Evolutionary conservation across 1,140 invertebrate genomes (phyloP), one percentile per base, ranked within the genome.

Genomic region (Ptiloglossa arizonensis): DNA sequence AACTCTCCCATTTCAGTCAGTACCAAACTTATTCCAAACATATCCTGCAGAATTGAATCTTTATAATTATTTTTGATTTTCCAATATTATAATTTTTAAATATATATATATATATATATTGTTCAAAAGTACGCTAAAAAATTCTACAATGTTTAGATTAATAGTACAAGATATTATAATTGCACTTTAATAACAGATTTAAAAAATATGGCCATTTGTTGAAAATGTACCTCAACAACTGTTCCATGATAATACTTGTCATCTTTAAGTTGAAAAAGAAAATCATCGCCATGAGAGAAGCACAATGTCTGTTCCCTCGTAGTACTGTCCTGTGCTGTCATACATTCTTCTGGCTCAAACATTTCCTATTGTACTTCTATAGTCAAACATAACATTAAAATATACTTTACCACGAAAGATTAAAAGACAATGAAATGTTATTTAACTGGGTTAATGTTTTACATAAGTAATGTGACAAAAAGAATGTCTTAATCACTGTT

Each of bases 231-330:
- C 92, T 94, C 91, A 27, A 96, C 95, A 81, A 96, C 93, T 69
- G 94, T 95, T 88, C 97, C 97, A 90, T 97, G 94, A 92, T 97
- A 97, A 93, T 95, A 97, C 89, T 96, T 94, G 46, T 96, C 97
- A 94, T 97, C 97, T 89, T 96, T 96, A 80, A 96, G 95, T 85
- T 96, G 95, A 15, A 97, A 94, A 70, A 97, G 94, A 17, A 97
- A 96, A 93, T 97, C 97, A 90, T 97, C 96, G 41, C 94, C 94
- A 83, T 93, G 93, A 81, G 89, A 88, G 89, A 94, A 94, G 41
- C 90, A 90, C 64, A 91, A 81, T 27, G 89, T 87, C 57, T 91
- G 92, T 82, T 94, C 93, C 71, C 89, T 92, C 32, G 94, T 94
- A 48, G 93, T 94, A 76, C 93, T 94, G 87, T 94, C 93, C 75